Percentiles rank a stretch among this genome's conserved stretches.
Conservation (phyloP, 2,113 vertebrate genomes). For the Neolamprologus falcicula region DNA sequence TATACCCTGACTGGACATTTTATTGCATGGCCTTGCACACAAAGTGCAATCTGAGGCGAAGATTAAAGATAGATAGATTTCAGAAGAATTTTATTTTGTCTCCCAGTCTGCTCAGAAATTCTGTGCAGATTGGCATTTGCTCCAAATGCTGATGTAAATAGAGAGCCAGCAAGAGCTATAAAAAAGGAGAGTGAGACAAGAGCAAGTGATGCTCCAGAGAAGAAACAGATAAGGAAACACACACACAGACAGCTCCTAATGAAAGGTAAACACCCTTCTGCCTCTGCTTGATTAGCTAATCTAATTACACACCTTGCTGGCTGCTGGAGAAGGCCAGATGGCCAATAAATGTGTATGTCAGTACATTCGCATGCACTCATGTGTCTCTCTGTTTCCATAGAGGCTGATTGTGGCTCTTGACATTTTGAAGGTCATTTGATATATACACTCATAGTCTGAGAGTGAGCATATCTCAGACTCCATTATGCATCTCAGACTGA, state of each 20-base stretch:
- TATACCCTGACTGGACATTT: not conserved
- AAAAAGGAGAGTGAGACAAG: not conserved
- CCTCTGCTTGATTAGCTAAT: constrained; percentile 61
- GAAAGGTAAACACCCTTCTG: constrained; percentile 67
- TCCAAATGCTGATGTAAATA: not conserved
- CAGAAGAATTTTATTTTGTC: not conserved
- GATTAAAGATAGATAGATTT: not conserved
- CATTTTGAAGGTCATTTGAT: constrained; percentile 57
- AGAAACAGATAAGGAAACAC: not conserved
- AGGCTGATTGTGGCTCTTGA: constrained; percentile 50
- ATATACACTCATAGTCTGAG: constrained; percentile 2
- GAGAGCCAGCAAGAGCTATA: not conserved
- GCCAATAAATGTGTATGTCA: constrained; percentile 14
- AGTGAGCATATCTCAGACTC: constrained; percentile 17
- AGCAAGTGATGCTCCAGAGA: not conserved
- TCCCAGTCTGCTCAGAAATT: not conserved
- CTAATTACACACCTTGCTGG: constrained; percentile 52
- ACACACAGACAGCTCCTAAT: constrained; percentile 53
- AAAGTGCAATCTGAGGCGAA: not conserved
- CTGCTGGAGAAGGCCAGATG: constrained; percentile 58
- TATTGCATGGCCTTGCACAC: not conserved
- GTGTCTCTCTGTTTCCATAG: constrained; percentile 50
- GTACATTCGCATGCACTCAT: not conserved
- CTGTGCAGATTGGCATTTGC: not conserved
- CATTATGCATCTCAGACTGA: not conserved